Evolutionary conservation across 1,140 invertebrate species (phyloP).

Genomic region (Thaumetopoea pityocampa): DNA sequence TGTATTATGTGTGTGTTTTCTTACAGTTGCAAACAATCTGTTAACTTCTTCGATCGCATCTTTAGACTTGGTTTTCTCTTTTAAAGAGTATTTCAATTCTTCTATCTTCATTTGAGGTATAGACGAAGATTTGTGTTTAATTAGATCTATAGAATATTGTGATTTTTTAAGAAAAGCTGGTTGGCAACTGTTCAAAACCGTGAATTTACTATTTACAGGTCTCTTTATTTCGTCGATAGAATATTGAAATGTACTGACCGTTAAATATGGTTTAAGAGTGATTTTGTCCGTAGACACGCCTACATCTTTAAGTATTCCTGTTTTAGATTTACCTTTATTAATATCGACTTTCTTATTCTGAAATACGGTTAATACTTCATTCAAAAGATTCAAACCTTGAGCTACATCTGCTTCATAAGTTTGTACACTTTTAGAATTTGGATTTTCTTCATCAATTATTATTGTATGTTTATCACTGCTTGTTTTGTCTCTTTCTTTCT

Average conservation of each 20-base stretch:
- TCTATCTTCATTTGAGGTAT: constrained; percentile 66
- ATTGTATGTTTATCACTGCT: neutral
- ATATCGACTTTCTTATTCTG: constrained; percentile 41
- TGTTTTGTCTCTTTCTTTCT: constrained; percentile 15
- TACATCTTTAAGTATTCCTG: constrained; percentile 39
- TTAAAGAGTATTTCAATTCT: constrained; percentile 50
- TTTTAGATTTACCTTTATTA: constrained; percentile 28
- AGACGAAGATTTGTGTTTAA: constrained; percentile 57
- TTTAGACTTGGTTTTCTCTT: constrained; percentile 53
- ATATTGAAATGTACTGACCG: constrained; percentile 22
- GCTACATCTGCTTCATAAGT: constrained; percentile 37
- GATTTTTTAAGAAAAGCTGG: constrained; percentile 19
- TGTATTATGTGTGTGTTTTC: constrained; percentile 24
- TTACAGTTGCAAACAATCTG: constrained; percentile 59
- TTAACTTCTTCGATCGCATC: constrained; percentile 61
- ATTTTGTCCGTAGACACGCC: constrained; percentile 30
- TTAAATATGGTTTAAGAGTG: neutral
- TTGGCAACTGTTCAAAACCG: constrained; percentile 33
- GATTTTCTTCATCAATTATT: neutral
- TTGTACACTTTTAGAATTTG: constrained; percentile 32
- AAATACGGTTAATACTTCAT: constrained; percentile 57
- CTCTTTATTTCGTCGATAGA: constrained; percentile 32
- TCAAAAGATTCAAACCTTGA: constrained; percentile 45
- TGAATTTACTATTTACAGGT: constrained; percentile 30
- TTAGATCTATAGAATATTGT: constrained; percentile 32